phyloP scores from a whole-genome alignment of 2,113 vertebrate species.

The Meles meles region DNA sequence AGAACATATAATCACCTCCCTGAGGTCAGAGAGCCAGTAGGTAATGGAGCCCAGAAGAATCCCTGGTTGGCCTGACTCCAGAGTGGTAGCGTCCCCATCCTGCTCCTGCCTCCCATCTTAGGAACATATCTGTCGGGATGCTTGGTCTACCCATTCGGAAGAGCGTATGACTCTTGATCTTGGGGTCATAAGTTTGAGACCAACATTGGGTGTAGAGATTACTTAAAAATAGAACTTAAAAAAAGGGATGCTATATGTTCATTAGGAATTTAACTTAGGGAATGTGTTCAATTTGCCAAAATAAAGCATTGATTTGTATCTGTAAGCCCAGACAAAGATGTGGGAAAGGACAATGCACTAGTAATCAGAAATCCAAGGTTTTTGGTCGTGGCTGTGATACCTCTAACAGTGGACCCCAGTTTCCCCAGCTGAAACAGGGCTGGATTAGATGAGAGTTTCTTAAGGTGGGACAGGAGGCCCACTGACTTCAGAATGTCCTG shows the following conservation, averaged over 20 bases:
- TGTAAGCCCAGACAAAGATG: not conserved
- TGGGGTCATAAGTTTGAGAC: not conserved
- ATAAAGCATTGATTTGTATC: not conserved
- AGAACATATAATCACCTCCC: not conserved
- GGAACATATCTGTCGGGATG: not conserved
- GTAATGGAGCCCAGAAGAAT: not conserved
- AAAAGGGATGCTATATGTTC: not conserved
- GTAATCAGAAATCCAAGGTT: not conserved
- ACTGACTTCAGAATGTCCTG: no score
- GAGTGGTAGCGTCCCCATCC: no score
- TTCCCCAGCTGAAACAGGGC: not conserved
- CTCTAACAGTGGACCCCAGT: not conserved
- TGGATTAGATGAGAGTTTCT: not conserved
- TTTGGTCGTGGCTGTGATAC: not conserved
- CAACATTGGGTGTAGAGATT: not conserved
- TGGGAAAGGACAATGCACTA: not conserved
- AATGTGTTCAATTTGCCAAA: not conserved
- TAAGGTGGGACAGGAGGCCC: not conserved
- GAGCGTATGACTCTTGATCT: not conserved
- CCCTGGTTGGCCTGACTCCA: not conserved
- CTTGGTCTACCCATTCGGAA: not conserved
- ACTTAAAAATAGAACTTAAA: not conserved
- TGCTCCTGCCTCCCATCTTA: not conserved
- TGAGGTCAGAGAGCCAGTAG: not conserved
- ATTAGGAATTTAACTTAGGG: not conserved